A percentile compares a stretch with the other conserved stretches of the same genome.
These are phyloP conservation scores for Panopea generosa DNA, from an alignment of 2,888 invertebrate species.

Conservation along the genomic window DNA sequence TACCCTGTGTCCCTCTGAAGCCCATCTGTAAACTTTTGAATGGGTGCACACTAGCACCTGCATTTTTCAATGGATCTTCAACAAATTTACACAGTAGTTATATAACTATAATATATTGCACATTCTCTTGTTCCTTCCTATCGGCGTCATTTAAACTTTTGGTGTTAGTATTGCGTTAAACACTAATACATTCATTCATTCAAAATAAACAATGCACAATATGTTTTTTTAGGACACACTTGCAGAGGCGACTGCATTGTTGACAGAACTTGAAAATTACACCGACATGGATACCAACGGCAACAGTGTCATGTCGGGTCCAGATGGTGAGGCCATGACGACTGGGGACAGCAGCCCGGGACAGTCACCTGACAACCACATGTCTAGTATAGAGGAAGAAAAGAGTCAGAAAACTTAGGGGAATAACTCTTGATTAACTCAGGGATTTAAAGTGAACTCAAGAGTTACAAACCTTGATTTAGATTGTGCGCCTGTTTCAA, in stretches of 20 bases:
- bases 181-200: too few relatives aligned
- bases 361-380: conserved; percentile 50
- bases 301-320: conserved; percentile 47
- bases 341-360: conserved; percentile 28
- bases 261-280: conserved; percentile 84
- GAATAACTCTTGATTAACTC: conserved; percentile 38
- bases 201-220: too few relatives aligned
- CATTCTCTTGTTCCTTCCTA: too few relatives aligned
- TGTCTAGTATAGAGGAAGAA: conserved; percentile 57
- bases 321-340: conserved; percentile 44
- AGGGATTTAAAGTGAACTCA: conserved; percentile 12
- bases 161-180: conserved; percentile 2
- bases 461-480: conserved; percentile 1
- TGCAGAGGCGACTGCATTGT: conserved; percentile 86
- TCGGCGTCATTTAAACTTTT: neutral
- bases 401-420: conserved; percentile 49
- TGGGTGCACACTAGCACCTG: too few relatives aligned
- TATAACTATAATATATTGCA: too few relatives aligned
- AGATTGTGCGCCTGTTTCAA: too few relatives aligned
- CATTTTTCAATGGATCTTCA: too few relatives aligned
- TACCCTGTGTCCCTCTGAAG: too few relatives aligned
- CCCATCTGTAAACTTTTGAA: too few relatives aligned
- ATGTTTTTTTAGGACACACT: conserved; percentile 85
- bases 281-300: conserved; percentile 72
- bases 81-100: too few relatives aligned